Percentiles rank a stretch among this genome's conserved stretches.
Evolutionary conservation across 2,797 vertebrate genomes (phyloP).

Genomic region (Alcedo atthis): DNA sequence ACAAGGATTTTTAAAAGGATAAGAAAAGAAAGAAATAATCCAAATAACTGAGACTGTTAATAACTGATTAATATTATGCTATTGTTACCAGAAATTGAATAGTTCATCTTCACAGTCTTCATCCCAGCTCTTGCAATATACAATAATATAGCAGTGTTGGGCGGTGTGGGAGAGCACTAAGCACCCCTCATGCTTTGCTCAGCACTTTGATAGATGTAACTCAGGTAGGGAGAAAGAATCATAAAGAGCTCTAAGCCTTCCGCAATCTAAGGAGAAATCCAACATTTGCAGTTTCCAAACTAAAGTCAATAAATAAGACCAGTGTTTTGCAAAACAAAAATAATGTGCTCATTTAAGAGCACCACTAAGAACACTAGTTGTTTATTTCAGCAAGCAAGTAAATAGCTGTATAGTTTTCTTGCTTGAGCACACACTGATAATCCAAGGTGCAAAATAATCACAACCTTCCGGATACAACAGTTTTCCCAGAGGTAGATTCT

Average conservation of each 20-base stretch:
- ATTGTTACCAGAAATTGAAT: not conserved
- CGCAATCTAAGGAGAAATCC: not conserved
- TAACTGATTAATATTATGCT: not conserved
- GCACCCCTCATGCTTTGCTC: not conserved
- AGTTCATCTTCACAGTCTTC: not conserved
- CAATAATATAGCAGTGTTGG: not conserved
- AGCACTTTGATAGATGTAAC: not conserved
- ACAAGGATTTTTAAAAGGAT: not conserved
- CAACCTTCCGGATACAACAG: not conserved
- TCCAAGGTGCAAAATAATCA: slow-evolving; percentile 34
- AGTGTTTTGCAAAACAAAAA: slow-evolving; percentile 48
- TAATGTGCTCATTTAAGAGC: slow-evolving; percentile 25
- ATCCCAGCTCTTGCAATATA: not conserved
- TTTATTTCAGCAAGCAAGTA: not conserved
- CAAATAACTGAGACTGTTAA: not conserved
- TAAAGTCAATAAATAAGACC: slow-evolving; percentile 29
- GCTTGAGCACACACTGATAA: slow-evolving; percentile 38
- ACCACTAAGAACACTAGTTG: not conserved
- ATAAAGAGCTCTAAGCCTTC: not conserved
- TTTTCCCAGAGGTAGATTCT: slow-evolving; percentile 37
- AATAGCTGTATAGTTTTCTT: slow-evolving; percentile 29
- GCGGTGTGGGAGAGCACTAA: not conserved
- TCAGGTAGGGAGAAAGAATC: not conserved
- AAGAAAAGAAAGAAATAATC: not conserved
- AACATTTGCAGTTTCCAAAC: slow-evolving; percentile 20